A percentile compares a stretch with the other conserved stretches of the same genome.
Conservation (phyloP, 1,140 invertebrate species). For the Leptopilina boulardi region DNA sequence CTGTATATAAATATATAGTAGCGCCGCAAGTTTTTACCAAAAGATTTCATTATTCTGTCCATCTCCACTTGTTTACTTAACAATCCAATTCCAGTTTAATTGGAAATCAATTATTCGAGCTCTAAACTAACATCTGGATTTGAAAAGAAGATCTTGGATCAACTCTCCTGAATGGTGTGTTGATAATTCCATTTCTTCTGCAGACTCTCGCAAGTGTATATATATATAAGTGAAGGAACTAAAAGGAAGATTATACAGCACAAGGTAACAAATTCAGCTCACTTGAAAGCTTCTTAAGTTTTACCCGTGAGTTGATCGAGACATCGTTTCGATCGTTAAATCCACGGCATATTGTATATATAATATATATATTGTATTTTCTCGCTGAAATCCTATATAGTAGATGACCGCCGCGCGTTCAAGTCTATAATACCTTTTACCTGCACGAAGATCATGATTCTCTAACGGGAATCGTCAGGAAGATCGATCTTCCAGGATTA, state of each 20-base stretch:
- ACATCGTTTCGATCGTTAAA: constrained; percentile 30
- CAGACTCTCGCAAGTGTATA: too few relatives aligned
- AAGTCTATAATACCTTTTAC: constrained; percentile 3
- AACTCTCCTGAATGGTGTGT: not conserved
- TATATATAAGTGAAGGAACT: not conserved
- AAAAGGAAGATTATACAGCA: constrained; percentile 25
- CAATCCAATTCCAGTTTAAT: constrained; percentile 2
- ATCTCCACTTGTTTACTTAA: not conserved
- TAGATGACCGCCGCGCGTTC: not conserved
- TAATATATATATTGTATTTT: constrained; percentile 19
- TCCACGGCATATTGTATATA: not conserved
- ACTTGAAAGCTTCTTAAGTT: constrained; percentile 20
- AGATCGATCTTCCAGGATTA: constrained; percentile 60
- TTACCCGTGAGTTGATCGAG: constrained; percentile 15
- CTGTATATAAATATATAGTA: too few relatives aligned
- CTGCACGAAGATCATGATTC: constrained; percentile 30
- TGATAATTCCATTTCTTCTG: constrained; percentile 18
- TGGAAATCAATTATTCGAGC: constrained; percentile 13
- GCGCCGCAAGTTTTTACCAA: not conserved
- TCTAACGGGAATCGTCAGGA: constrained; percentile 55
- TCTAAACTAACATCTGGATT: constrained; percentile 4
- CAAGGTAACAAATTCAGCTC: constrained; percentile 22
- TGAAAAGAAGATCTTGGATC: not conserved
- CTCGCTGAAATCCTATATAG: not conserved
- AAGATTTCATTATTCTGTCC: not conserved